phyloP scores from a whole-genome alignment of 2,797 vertebrate genomes.

The Vipera ursinii region DNA sequence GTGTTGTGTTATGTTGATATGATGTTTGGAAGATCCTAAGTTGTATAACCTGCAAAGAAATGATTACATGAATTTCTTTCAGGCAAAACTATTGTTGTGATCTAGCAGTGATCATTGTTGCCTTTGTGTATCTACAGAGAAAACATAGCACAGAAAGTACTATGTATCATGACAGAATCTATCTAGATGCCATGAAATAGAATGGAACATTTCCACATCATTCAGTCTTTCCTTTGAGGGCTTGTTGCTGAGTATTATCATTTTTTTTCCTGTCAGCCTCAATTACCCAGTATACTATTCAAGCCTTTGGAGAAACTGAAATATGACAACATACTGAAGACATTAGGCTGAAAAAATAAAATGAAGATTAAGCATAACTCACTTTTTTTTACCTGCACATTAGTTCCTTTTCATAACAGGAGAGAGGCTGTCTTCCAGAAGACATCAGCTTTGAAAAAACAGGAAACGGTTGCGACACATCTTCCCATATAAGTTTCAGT shows the following conservation, averaged over 20 bases:
- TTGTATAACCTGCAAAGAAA: not conserved
- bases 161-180: constrained; percentile 56
- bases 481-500: not conserved
- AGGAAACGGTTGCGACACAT: not conserved
- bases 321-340: constrained; percentile 23
- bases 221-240: constrained; percentile 31
- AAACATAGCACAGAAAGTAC: not conserved
- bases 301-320: constrained; percentile 24
- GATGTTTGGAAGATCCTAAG: not conserved
- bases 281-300: constrained; percentile 22
- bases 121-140: not conserved
- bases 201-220: constrained; percentile 52
- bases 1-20: not conserved
- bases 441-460: not conserved
- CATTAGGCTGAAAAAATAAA: constrained; percentile 35
- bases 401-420: not conserved
- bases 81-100: not conserved
- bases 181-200: constrained; percentile 53
- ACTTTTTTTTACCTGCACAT: not conserved
- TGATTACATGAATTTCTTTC: not conserved
- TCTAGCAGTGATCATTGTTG: not conserved
- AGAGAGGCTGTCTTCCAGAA: not conserved
- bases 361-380: not conserved
- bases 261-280: constrained; percentile 45
- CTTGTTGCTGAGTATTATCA: constrained; percentile 41